Percentiles rank a stretch among this genome's conserved stretches.
phyloP scores from a whole-genome alignment of 2,888 invertebrate species.

The Steromphala cineraria region DNA sequence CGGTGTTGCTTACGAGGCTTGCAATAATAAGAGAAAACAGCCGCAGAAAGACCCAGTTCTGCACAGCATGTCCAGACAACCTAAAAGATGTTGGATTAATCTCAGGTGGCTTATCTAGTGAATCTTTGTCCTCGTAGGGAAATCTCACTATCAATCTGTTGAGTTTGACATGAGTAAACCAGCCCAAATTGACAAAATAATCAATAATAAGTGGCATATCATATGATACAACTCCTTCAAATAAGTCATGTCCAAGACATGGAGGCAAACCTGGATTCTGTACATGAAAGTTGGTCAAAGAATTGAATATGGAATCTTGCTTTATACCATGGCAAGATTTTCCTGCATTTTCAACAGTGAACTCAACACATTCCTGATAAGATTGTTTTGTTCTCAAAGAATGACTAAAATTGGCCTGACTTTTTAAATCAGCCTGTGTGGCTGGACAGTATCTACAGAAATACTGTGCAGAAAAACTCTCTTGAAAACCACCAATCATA shows the following conservation, averaged over 20 bases:
- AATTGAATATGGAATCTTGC: constrained; percentile 25
- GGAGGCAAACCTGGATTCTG: constrained; percentile 32
- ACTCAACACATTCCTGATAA: neutral
- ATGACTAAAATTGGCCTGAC: neutral
- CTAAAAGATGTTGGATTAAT: neutral
- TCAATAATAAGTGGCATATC: constrained; percentile 31
- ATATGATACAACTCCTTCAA: constrained; percentile 35
- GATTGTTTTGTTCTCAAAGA: neutral
- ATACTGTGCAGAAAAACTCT: constrained; percentile 27
- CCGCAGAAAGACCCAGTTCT: constrained; percentile 35
- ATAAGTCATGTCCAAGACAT: constrained; percentile 23
- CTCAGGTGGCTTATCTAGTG: constrained; percentile 27
- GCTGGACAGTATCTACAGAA: constrained; percentile 34
- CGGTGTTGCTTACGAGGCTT: neutral
- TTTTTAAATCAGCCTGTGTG: constrained; percentile 1
- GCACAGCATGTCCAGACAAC: constrained; percentile 34
- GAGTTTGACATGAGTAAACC: constrained; percentile 23
- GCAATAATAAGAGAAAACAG: constrained; percentile 25
- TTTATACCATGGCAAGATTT: constrained; percentile 8
- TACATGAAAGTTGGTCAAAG: constrained; percentile 32
- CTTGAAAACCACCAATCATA: constrained; percentile 29
- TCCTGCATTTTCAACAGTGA: neutral
- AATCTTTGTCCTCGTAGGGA: constrained; percentile 6
- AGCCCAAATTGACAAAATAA: constrained; percentile 25
- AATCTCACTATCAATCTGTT: constrained; percentile 15